A percentile compares a stretch with the other conserved stretches of the same genome.
Conservation (phyloP, 2,888 invertebrate species). For the Epirrhoe tristata region DNA sequence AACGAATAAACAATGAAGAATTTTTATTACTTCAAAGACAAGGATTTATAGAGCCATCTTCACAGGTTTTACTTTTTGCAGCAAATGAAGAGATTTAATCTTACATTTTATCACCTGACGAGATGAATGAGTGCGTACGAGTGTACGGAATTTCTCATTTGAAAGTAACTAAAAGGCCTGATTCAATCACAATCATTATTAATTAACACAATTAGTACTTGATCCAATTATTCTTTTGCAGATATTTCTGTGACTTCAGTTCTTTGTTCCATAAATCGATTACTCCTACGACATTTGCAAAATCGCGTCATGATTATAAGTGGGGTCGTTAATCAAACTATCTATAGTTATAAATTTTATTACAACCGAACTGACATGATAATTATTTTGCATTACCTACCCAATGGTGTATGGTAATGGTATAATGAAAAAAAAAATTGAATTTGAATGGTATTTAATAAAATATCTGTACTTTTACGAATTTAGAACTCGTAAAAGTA, state of each 20-base stretch:
- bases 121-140: slow-evolving; percentile 2
- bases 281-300: neutral
- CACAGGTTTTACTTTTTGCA: neutral
- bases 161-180: slow-evolving; percentile 44
- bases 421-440: too few relatives aligned
- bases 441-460: too few relatives aligned
- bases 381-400: neutral
- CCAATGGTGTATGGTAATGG: too few relatives aligned
- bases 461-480: too few relatives aligned
- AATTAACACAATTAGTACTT: slow-evolving; percentile 8
- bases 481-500: too few relatives aligned
- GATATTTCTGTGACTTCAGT: neutral
- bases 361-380: neutral
- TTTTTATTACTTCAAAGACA: neutral
- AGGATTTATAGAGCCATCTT: neutral
- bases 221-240: neutral
- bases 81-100: neutral
- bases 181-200: slow-evolving; percentile 37
- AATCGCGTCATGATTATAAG: neutral
- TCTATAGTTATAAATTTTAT: neutral
- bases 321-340: neutral
- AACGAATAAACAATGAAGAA: too few relatives aligned
- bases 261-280: neutral
- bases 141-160: slow-evolving; percentile 35
- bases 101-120: neutral